Base-by-base conservation (phyloP, 2,113 vertebrate genomes). In the Cyphomyrus discorhynchus region DNA sequence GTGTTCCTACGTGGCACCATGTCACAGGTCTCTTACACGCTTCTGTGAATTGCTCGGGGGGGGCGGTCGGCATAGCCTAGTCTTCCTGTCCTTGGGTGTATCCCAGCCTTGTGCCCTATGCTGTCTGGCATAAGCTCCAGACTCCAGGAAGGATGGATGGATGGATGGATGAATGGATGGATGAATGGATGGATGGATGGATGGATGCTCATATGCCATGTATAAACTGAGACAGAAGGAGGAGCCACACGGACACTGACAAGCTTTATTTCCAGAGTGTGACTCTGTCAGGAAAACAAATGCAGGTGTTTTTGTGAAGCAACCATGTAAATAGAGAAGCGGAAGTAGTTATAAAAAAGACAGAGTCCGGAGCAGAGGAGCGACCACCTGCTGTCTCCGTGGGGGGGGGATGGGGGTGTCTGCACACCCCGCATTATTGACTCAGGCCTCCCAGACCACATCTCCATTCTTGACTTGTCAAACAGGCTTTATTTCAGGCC, bases 381-480 rank as follows among this genome's bases (percentile, higher is more conserved):
- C 45, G 21, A 46, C 39, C 82, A 6, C 46, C 39, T 4, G 45
- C 82, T 47, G 19, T 24, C 17, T 74, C 66, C 2, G n/a, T 74
- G 66, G 11, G 27, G 66, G 66, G 0, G n/a, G 11, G 66, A 15
- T 24, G 66, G 66, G 27, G 66, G 24, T 11, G 66, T 74, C 10
- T 35, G n/a, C 62, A 70, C 62, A 31, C 27, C 3, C 62, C 27
- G 8, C n/a, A n/a, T 74, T 74, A 74, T 74, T 35, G 66, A 74
- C 27, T 74, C 66, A 74, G 84, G 84, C 47, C 10, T 86, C 47
- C 47, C 47, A 86, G 84, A 86, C 84, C 84, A 31, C 84, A 84
- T 84, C 46, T 47, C 45, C 46, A 82, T 39, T 45, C 77, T 35
- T 84, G 82, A 45, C 82, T 86, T 53, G 84, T 86, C 84, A 86